A percentile compares a stretch with the other conserved stretches of the same genome.
Evolutionary conservation across 2,113 vertebrate genomes (phyloP).

Genomic region (Chloropsis hardwickii): DNA sequence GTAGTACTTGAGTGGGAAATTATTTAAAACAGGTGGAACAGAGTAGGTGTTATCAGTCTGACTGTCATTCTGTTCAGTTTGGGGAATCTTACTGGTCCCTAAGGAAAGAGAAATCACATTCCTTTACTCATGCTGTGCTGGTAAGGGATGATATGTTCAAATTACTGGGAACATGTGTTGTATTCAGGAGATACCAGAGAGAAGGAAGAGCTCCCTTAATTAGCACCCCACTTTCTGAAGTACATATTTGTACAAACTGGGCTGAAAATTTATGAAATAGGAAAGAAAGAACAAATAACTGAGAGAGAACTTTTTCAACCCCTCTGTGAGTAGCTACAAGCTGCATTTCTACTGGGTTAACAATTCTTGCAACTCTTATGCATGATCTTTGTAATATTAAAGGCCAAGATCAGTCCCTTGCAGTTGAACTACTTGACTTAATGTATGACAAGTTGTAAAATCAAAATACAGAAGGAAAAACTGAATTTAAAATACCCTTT

Average conservation of each 20-base stretch:
- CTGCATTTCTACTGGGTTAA: neutral
- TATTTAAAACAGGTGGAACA: constrained; percentile 1
- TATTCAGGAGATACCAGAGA: neutral
- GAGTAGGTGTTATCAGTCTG: constrained; percentile 42
- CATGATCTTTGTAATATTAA: neutral
- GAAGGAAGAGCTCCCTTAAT: neutral
- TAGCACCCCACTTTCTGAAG: neutral
- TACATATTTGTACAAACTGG: neutral
- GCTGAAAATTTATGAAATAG: neutral
- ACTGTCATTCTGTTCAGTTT: constrained; percentile 46
- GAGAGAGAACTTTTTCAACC: neutral
- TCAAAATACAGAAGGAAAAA: constrained; percentile 1
- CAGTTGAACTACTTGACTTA: neutral
- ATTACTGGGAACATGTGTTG: neutral
- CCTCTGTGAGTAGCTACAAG: neutral
- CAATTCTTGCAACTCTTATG: neutral
- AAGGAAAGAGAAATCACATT: neutral
- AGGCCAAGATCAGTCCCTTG: neutral
- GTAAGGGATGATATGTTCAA: neutral
- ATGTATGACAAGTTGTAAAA: neutral
- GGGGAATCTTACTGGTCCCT: neutral
- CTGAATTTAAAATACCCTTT: neutral
- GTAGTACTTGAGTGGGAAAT: neutral
- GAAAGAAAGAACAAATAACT: neutral
- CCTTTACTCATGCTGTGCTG: neutral